Evolutionary conservation across 2,113 vertebrate genomes (phyloP), one percentile per base, ranked within the genome.

Genomic region (Lampris megalopsis): DNA sequence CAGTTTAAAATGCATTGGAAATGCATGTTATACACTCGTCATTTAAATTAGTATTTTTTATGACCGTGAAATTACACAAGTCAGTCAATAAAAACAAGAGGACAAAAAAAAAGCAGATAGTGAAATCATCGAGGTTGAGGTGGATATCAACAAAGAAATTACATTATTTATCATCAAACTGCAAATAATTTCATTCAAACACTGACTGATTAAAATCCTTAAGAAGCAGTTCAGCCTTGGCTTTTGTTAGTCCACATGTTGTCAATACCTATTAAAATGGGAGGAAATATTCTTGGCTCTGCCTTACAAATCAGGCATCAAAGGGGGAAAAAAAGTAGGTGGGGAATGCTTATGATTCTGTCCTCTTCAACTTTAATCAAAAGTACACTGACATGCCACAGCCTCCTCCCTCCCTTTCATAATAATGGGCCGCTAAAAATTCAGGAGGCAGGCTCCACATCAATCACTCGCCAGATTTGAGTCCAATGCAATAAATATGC

Each of bases 341-440:
- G 84, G 87, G 77, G 71, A 85, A 87, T 86, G 82, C 95, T 94
- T 77, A 75, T 75, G 95, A 97, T 97, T 96, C 96, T 94, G 96
- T 96, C 96, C 96, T 97, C 96, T 98, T 98, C 96, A 97, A 97
- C 95, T 97, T 98, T 98, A 99, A 99, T 99, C 97, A 99, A 97
- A 96, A 98, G 96, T 97, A 98, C 96, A 97, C 96, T 95, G 85
- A 96, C 95, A 94, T 95, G 65, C 84, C 24, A 75, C 75, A 79
- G 67, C 77, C 82, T 79, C 88, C 88, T 84, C 87, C 85, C 83
- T 81, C 90, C 80, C 86, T 92, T 82, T 97, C 96, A 97, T 97
- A 97, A 97, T 97, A 98, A 97, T 96, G 93, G 95, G 93, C 95
- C 95, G 97, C 96, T 97, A 96, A 96, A 96, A 97, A 98, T 99